These are phyloP conservation scores for Leucozona laternaria DNA, from an alignment of 2,888 invertebrate species.

Conservation along the genomic window DNA sequence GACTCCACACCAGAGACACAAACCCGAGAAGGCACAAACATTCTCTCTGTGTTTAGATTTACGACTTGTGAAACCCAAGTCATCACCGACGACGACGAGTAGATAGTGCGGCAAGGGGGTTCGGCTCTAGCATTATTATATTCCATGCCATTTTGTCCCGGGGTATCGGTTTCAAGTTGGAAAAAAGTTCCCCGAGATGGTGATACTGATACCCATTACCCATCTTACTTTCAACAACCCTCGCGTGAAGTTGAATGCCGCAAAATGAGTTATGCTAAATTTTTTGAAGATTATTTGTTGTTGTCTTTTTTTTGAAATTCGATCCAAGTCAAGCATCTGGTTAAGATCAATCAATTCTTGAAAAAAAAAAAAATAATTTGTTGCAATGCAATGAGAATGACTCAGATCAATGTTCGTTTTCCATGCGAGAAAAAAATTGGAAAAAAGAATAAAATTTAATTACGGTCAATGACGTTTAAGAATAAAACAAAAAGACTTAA, in stretches of 20 bases:
- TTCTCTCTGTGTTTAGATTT: constrained; percentile 69
- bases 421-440: not conserved
- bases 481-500: constrained; percentile 10
- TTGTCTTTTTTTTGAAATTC: not conserved
- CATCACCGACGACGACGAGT: constrained; percentile 39
- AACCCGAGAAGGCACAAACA: constrained; percentile 70
- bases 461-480: constrained; percentile 50
- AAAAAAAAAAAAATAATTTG: not conserved
- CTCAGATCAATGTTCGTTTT: not conserved
- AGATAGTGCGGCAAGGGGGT: constrained; percentile 13
- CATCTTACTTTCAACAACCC: constrained; percentile 50
- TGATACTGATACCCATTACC: constrained; percentile 64
- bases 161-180: constrained; percentile 70
- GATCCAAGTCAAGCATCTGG: constrained; percentile 55
- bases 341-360: constrained; percentile 26
- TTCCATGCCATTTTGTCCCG: constrained; percentile 72
- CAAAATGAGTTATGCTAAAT: constrained; percentile 36
- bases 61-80: constrained; percentile 74
- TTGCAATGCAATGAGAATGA: not conserved
- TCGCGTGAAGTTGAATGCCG: constrained; percentile 56
- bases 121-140: constrained; percentile 53
- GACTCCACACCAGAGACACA: constrained; percentile 31
- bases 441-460: constrained; percentile 12
- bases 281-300: constrained; percentile 12
- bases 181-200: constrained; percentile 47